Percentiles rank a stretch among this genome's conserved stretches.
Evolutionary conservation across 2,888 invertebrate species (phyloP).

Genomic region (Pimpla rufipes): DNA sequence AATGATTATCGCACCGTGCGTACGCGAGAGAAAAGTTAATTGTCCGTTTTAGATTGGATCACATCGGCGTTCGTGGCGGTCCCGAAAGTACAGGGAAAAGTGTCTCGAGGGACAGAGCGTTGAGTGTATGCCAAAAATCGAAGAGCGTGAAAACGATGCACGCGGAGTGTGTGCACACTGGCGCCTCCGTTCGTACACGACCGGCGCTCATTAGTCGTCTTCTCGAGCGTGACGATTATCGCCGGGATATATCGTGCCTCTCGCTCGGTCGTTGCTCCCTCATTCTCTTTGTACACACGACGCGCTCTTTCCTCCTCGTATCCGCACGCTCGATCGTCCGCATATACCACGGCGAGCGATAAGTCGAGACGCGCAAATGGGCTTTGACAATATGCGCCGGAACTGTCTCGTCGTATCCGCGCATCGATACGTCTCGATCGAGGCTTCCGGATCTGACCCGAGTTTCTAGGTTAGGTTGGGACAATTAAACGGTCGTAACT

Average conservation of each 20-base stretch:
- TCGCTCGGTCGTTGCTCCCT: conserved; percentile 44
- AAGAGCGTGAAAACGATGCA: conserved; percentile 39
- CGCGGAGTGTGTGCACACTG: not conserved
- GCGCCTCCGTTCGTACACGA: conserved; percentile 3
- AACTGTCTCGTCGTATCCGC: not conserved
- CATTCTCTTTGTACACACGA: not conserved
- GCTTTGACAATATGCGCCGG: not conserved
- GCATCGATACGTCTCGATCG: too few relatives aligned
- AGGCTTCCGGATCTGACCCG: too few relatives aligned
- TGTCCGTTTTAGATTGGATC: too few relatives aligned
- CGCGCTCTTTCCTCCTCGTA: not conserved
- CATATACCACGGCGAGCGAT: not conserved
- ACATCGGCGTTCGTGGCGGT: not conserved
- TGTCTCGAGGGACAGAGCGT: not conserved
- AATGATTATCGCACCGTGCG: too few relatives aligned
- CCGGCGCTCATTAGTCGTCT: conserved; percentile 43
- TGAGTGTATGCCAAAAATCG: not conserved
- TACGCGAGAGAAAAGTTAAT: too few relatives aligned
- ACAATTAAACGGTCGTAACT: too few relatives aligned
- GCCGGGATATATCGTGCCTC: conserved; percentile 36
- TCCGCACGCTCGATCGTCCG: not conserved
- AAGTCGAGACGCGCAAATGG: too few relatives aligned
- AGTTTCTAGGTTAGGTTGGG: too few relatives aligned
- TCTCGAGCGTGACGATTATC: conserved; percentile 50
- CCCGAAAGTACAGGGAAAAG: too few relatives aligned